Percentiles rank a stretch among this genome's conserved stretches.
Evolutionary conservation across 1,140 invertebrate species (phyloP).

Genomic region (Drosophila repleta): DNA sequence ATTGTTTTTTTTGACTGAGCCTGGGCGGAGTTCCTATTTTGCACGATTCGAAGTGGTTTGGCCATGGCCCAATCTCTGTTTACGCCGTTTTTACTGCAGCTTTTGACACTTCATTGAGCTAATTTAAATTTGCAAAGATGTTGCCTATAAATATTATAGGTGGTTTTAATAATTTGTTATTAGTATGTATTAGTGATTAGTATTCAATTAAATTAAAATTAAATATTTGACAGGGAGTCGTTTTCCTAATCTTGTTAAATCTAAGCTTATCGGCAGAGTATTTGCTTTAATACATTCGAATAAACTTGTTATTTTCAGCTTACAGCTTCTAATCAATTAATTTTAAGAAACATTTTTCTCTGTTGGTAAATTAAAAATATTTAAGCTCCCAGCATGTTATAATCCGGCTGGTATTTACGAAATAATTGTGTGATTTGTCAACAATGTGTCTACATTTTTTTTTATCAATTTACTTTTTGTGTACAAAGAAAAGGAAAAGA

Average conservation of each 20-base stretch:
- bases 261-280: too few species aligned
- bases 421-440: not conserved
- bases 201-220: too few species aligned
- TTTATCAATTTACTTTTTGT: not conserved
- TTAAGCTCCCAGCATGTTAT: not conserved
- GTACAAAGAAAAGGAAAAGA: too few species aligned
- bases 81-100: slow-evolving; percentile 45
- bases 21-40: slow-evolving; percentile 68
- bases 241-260: too few species aligned
- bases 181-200: not conserved
- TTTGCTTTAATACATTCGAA: too few species aligned
- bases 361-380: too few species aligned
- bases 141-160: not conserved
- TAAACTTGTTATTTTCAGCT: too few species aligned
- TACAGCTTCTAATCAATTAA: too few species aligned
- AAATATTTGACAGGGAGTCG: too few species aligned
- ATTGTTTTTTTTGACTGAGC: slow-evolving; percentile 30
- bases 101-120: slow-evolving; percentile 71
- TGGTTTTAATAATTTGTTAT: slow-evolving; percentile 8
- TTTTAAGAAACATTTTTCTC: not conserved
- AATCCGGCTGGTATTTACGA: slow-evolving; percentile 1
- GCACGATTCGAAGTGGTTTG: slow-evolving; percentile 23
- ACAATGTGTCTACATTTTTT: not conserved
- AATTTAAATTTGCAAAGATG: slow-evolving; percentile 31
- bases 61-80: slow-evolving; percentile 45